A percentile compares a stretch with the other conserved stretches of the same genome.
Conservation (phyloP, 2,797 vertebrate genomes). For the Cyprinodon diabolis region DNA sequence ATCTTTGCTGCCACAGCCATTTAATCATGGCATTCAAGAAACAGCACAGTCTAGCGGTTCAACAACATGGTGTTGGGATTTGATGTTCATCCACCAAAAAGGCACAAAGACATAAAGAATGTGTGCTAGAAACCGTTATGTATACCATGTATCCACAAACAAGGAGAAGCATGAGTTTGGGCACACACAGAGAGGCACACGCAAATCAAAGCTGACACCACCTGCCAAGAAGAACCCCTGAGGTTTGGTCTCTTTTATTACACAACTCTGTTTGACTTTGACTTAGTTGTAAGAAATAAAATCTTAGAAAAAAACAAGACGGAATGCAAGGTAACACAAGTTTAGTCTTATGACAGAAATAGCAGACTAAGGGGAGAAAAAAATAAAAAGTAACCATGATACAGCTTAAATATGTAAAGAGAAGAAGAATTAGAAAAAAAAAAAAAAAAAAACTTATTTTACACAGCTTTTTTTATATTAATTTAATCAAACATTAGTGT, state of each 20-base stretch:
- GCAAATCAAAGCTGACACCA: constrained; percentile 46
- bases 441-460: too few relatives aligned
- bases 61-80: constrained; percentile 24
- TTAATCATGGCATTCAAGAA: constrained; percentile 58
- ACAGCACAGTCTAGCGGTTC: constrained; percentile 23
- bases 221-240: constrained; percentile 36
- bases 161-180: constrained; percentile 3
- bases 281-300: constrained; percentile 24
- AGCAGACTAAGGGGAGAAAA: background rate
- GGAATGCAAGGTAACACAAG: constrained; percentile 6
- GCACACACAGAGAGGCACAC: constrained; percentile 13
- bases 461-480: too few relatives aligned
- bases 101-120: constrained; percentile 5
- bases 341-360: background rate
- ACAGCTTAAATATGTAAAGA: background rate
- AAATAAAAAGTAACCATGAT: background rate
- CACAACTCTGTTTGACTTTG: constrained; percentile 30
- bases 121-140: constrained; percentile 8
- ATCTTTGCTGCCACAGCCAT: constrained; percentile 44
- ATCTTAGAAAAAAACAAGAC: constrained; percentile 9
- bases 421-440: too few relatives aligned
- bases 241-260: constrained; percentile 41
- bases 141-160: background rate
- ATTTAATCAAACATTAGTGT: too few relatives aligned
- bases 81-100: constrained; percentile 6